phyloP scores from a whole-genome alignment of 2,888 invertebrate species.

The Tachina fera region DNA sequence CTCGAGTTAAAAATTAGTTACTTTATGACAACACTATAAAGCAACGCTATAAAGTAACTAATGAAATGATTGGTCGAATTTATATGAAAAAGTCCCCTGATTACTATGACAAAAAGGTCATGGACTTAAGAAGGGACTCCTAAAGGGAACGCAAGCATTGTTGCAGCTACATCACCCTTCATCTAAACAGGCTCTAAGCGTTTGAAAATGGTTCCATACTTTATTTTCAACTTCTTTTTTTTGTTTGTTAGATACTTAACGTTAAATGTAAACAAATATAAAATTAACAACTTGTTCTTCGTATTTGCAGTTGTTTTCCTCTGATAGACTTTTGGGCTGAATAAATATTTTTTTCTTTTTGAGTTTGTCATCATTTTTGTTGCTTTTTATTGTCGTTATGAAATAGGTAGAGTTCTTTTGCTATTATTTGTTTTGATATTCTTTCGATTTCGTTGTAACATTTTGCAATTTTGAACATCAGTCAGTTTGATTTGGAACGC shows the following conservation, averaged over 20 bases:
- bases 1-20: too few relatives aligned
- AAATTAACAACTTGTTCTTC: neutral
- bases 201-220: neutral
- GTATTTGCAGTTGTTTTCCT: conserved; percentile 33
- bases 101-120: too few relatives aligned
- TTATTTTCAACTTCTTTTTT: neutral
- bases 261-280: neutral
- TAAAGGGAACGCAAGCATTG: too few relatives aligned
- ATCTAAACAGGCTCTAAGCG: neutral
- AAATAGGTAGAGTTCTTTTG: conserved; percentile 31
- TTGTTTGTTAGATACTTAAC: neutral
- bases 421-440: conserved; percentile 17
- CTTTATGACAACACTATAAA: too few relatives aligned
- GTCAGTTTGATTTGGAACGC: conserved; percentile 71
- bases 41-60: too few relatives aligned
- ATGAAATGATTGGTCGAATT: too few relatives aligned
- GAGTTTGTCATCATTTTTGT: conserved; percentile 8
- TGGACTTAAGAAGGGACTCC: too few relatives aligned
- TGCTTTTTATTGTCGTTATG: conserved; percentile 25
- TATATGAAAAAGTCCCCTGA: too few relatives aligned
- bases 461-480: conserved; percentile 56
- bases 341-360: conserved; percentile 31
- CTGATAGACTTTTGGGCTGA: conserved; percentile 35
- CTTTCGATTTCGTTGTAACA: conserved; percentile 57
- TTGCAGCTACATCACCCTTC: too few relatives aligned